A percentile compares a stretch with the other conserved stretches of the same genome.
Conservation (phyloP, 2,888 invertebrate genomes). For the Leptinotarsa tumamoca region DNA sequence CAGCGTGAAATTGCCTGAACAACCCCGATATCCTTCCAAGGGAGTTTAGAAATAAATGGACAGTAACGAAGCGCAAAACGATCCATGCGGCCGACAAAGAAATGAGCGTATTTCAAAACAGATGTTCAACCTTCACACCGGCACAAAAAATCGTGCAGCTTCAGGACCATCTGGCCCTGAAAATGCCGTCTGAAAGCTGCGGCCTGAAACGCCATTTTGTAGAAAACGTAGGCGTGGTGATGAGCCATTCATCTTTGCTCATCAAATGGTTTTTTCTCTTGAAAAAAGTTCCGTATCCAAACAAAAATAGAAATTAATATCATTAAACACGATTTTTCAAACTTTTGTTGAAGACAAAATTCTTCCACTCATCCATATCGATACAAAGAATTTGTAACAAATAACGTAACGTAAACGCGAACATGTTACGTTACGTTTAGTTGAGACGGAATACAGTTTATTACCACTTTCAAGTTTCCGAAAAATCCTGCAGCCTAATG, state of each 20-base stretch:
- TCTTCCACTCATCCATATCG: too few species aligned
- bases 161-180: slow-evolving; percentile 17
- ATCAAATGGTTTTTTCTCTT: slow-evolving; percentile 40
- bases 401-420: too few species aligned
- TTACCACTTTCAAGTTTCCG: too few species aligned
- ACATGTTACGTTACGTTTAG: too few species aligned
- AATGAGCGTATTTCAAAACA: slow-evolving; percentile 32
- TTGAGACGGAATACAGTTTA: too few species aligned
- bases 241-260: slow-evolving; percentile 48
- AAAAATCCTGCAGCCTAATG: too few species aligned
- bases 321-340: too few species aligned
- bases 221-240: slow-evolving; percentile 44
- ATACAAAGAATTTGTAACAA: too few species aligned
- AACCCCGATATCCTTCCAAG: not conserved
- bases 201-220: slow-evolving; percentile 44
- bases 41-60: slow-evolving; percentile 33
- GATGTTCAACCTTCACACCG: slow-evolving; percentile 33
- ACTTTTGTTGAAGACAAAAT: too few species aligned
- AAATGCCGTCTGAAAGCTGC: slow-evolving; percentile 26
- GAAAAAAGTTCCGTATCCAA: slow-evolving; percentile 21
- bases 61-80: slow-evolving; percentile 39
- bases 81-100: slow-evolving; percentile 38
- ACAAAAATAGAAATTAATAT: slow-evolving; percentile 18
- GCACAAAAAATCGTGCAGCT: slow-evolving; percentile 24
- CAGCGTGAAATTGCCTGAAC: slow-evolving; percentile 18